Evolutionary conservation across 2,888 invertebrate species (phyloP), one percentile per base, ranked within the genome.

Genomic region (Nymphalis polychloros): DNA sequence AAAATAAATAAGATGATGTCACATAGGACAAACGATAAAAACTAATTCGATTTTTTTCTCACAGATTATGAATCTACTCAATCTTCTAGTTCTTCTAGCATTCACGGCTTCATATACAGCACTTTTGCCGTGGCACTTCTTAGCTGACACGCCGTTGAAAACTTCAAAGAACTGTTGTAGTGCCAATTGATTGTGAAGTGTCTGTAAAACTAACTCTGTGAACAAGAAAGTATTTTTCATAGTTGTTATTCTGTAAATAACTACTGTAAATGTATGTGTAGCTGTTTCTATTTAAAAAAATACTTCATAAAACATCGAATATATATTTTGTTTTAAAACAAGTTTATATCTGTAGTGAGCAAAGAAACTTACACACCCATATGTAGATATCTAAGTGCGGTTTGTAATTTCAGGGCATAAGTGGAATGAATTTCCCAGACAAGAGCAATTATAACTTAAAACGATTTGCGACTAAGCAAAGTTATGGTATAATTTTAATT

Each of bases 61-160:
- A 70, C 82, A 89, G 92, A 91, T 86, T 92, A 90, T 79, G 92
- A 91, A 81, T 89, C 91, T 49, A 89, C 91, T 16, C 91, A 90
- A 75, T 86, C 90, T 64, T 90, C 92, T 8, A 79, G 83, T 46
- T 83, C 86, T 20, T 68, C 79, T 41, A 75, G 76, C 64, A 73
- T 77, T 41, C 79, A 78, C 35, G 78, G 80, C 49, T 72, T 77
- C 35, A 71, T 82, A 50, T 77, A 85, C 74, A 74, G 81, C 75
- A 77, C 81, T 50, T 48, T 85, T 13, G 80, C 79, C 66, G 77
- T 84, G 41, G 71, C 81, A 17, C 63, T 89, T 49, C 73, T 87
- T 72, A 91, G 92, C 84, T 92, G 92, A 92, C 89, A 83, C 68
- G 72, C 71, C 69, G 35, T 50, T 47, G 59, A 68, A 60, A 64